Base-by-base conservation (phyloP, 2,113 vertebrate genomes). In the Callorhinus ursinus region DNA sequence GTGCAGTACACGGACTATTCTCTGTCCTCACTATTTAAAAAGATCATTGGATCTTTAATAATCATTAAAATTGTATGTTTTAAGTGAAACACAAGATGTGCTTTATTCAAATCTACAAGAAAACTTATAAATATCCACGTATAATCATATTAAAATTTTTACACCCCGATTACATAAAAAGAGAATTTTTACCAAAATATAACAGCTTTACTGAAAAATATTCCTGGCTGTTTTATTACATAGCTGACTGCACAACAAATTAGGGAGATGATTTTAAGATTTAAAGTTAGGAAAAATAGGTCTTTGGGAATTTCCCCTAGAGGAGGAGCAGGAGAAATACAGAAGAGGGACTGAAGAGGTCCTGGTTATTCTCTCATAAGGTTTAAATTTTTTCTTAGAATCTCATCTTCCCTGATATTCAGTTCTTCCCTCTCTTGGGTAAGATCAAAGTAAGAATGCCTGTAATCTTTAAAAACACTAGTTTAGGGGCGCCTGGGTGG, bases 21-120 rank as follows among this genome's bases (percentile, higher is more conserved):
- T 77, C 13, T 88, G 3, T 51, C 74, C 85, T 85, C 22, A 49
- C 28, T 65, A 92, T 67, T 96, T 69, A 80, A 94, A 76, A 96
- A 76, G 31, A 97, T 81, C 57, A 77, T 5, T 79, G 31, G 28
- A 77, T 77, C 74, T 77, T 49, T 31, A 77, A 31, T 31, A 76
- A 76, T 46, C 24, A 3, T 76, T 46, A 76, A 76, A 28, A 76
- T 46, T 49, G 26, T 31, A 7, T 49, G 26, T 77, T 77, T 31
- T 77, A 77, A 88, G 24, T 63, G 22, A 94, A 89, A 89, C 2
- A 55, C 2, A 24, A 4, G 63, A 19, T 2, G 57, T 7, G 4
- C 9, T 51, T 55, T 33, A 69, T 33, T 63, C 55, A 76, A 15
- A 13, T 80, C 26, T 85, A 22, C 5, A 88, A 81, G 46, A 94